Evolutionary conservation across 1,140 invertebrate genomes (phyloP), one percentile per base, ranked within the genome.

Genomic region (Monomorium pharaonis): DNA sequence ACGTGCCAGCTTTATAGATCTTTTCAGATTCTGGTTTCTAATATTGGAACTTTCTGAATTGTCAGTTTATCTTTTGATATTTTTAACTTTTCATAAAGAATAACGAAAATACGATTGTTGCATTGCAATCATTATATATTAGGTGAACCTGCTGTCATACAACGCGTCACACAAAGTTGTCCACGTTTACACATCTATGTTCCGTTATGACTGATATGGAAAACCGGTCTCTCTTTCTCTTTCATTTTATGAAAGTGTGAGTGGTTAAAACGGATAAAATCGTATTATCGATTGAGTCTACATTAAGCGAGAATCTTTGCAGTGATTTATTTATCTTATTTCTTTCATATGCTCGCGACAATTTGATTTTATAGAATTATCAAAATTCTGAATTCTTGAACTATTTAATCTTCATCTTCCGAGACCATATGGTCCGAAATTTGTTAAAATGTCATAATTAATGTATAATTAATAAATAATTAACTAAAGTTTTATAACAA

Each of bases 211-310:
- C 21, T 44, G 63, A 67, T 44, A 44, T 67, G 63, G 42, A 69
- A 69, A 69, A 69, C 42, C 42, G 65, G 65, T 69, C 42, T 24
- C 21, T 69, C 42, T 69, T 69, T 69, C 65, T 69, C 21, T 69
- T 69, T 69, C 42, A 42, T 27, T 24, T 69, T 2, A 42, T 47
- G 65, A 69, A 69, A 69, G 42, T 69, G 37, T 21, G 42, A 69
- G 42, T 47, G 65, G 65, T 47, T 69, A 21, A 47, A 69, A 69
- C 42, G 47, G 65, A 21, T 69, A 69, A 69, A 47, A 69, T 69
- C 21, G 47, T 18, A 14, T 69, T 69, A 69, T 69, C 42, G 42
- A 69, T 69, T 6, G 47, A 72, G 27, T 12, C 27, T 72, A 27
- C 18, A 33, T 30, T 21, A 51, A 74, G 24, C 24, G 14, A 21